A percentile compares a stretch with the other conserved stretches of the same genome.
phyloP scores from a whole-genome alignment of 2,797 vertebrate species.

The Spea hammondii region DNA sequence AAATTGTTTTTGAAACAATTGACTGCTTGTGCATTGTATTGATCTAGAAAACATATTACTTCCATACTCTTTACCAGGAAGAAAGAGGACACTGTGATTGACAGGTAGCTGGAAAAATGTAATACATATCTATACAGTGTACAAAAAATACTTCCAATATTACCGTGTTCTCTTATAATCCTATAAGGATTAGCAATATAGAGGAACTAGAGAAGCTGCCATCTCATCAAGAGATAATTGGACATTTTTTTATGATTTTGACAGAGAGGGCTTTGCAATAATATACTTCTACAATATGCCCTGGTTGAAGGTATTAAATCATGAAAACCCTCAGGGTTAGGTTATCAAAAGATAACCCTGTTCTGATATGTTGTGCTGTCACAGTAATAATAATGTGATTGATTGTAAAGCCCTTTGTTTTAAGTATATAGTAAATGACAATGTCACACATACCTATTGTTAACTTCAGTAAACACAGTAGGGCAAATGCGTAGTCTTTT shows the following conservation, averaged over 20 bases:
- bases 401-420: conserved; percentile 16
- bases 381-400: conserved; percentile 20
- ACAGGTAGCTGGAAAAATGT: conserved; percentile 26
- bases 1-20: conserved; percentile 35
- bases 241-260: conserved; percentile 41
- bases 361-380: conserved; percentile 5
- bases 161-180: conserved; percentile 23
- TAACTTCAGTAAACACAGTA: background rate
- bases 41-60: conserved; percentile 36
- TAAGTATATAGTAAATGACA: conserved; percentile 20
- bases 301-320: conserved; percentile 28
- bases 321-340: conserved; percentile 19
- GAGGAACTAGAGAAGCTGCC: conserved; percentile 10
- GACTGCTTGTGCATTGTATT: conserved; percentile 30
- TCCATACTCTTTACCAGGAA: conserved; percentile 13
- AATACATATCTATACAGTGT: conserved; percentile 20
- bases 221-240: conserved; percentile 29
- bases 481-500: too few species aligned
- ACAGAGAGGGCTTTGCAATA: conserved; percentile 15
- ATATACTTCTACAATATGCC: conserved; percentile 22
- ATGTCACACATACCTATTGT: background rate
- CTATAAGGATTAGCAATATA: conserved; percentile 27
- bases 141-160: conserved; percentile 11
- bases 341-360: conserved; percentile 23
- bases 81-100: conserved; percentile 29